Evolutionary conservation across 35 echinoderm and acorn worm genomes (phyloP), one percentile per base, ranked within the genome.

Genomic region (Amphiura filiformis): DNA sequence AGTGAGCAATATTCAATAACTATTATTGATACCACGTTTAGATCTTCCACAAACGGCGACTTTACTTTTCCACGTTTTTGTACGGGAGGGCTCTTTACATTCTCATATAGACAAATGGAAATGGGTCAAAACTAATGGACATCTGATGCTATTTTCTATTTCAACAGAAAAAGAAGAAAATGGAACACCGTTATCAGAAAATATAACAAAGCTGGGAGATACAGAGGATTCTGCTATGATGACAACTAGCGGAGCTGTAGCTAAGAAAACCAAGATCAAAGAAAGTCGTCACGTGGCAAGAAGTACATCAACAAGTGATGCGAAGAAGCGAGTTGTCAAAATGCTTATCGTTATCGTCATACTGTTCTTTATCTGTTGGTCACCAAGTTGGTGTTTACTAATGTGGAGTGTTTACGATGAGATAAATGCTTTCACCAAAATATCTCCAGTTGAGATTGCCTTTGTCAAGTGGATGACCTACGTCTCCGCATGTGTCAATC

Each of bases 331-430:
- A 22, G 96, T 99, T 0, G 96, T 99, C 20, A 86, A 91, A 38
- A 99, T 99, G 96, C 77, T 99, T 0, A 94, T 99, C 39, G 85
- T 99, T 12, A 78, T 99, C 20, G 96, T 99, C 0, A 26, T 90
- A 1, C 70, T 99, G 31, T 99, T 99, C 80, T 99, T 99, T 47
- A 81, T 94, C 26, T 91, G 93, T 49, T 99, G 96, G 96, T 84
- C 93, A 18, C 96, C 96, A 18, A 80, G 84, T n/a, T 99, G 96
- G 96, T 77, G 88, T 65, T 82, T 92, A 7, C 94, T 92, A 75
- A 93, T 94, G 70, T 99, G 96, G 92, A 42, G 47, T 57, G 76
- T 86, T 32, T 64, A 90, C 76, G 77, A 94, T 34, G 26, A 12
- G 32, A 32, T 3, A 1, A 35, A 18, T 22, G 89, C 89, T 20